A percentile compares a stretch with the other conserved stretches of the same genome.
phyloP scores from a whole-genome alignment of 2,797 vertebrate genomes.

The Rhinichthys osculus region DNA sequence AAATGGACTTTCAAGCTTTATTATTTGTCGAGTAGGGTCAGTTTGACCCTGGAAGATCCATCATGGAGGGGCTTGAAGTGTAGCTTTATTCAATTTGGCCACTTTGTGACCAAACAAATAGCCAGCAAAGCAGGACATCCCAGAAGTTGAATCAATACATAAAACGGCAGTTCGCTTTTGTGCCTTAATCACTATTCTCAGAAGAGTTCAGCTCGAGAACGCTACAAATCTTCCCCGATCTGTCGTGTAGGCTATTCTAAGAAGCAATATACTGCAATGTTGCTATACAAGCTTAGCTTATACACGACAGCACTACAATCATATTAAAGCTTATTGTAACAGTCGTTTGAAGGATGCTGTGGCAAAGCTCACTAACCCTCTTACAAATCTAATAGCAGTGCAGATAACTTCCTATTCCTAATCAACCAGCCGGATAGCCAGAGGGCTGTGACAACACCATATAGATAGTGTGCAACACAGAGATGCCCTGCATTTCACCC shows the following conservation, averaged over 20 bases:
- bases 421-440: neutral
- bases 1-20: neutral
- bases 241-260: neutral
- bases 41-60: neutral
- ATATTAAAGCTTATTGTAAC: neutral
- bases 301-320: neutral
- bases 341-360: neutral
- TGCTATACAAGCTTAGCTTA: neutral
- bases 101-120: neutral
- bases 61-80: neutral
- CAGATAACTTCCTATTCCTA: neutral
- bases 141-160: conserved; percentile 22
- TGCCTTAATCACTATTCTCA: conserved; percentile 12
- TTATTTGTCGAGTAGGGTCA: neutral
- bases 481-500: conserved; percentile 9
- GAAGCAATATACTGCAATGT: neutral
- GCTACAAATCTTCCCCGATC: neutral
- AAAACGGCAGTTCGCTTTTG: neutral
- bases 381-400: conserved; percentile 2
- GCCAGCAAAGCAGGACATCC: neutral
- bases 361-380: conserved; percentile 13
- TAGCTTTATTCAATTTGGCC: neutral
- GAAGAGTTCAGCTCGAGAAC: neutral
- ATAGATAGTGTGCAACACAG: neutral
- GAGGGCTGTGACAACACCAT: neutral